Base-by-base conservation (phyloP, 2,797 vertebrate species). In the Crypturellus tataupa region DNA sequence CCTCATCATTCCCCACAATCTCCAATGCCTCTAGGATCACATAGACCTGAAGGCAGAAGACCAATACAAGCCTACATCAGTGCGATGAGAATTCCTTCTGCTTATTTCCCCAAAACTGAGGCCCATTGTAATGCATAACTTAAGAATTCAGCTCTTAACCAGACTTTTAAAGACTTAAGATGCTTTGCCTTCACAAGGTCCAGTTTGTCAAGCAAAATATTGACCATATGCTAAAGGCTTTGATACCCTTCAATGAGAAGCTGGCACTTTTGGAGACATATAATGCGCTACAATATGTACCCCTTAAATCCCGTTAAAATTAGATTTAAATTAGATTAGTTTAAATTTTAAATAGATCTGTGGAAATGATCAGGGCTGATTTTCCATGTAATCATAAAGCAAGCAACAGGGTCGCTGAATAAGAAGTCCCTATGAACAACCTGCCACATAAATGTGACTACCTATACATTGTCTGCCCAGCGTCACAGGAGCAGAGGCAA, bases 321-420 rank as follows among this genome's bases (percentile, higher is more conserved):
- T 12, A 20, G 49, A 96, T 91, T 91, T 37, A 37, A 37, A 37
- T 37, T 37, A 37, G 10, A 37, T 37, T 37, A 37, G 37, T 85
- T 94, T 83, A 79, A 76, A 35, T 86, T 73, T 39, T 59, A 37
- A 79, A 93, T 16, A 87, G 73, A 88, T 84, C 46, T 3, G 12
- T 78, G 76, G 51, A 91, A 87, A 84, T 31, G 37, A 81, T 90
- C 23, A 4, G 47, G 71, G 53, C 64, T 88, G 60, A 58, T 92
- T 85, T 93, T 76, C 31, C 70, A 53, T 20, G 27, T 77, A 90
- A 80, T 85, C 88, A 77, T 85, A 78, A 91, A 91, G 78, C 51
- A 89, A 94, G 69, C 63, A 86, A 91, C 31, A 49, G 64, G 33
- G 81, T 96, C 64, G 29, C 46, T 46, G 35, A 84, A 35, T 20